Evolutionary conservation across 2,888 invertebrate species (phyloP), one percentile per base, ranked within the genome.

Genomic region (Drosophila mayaguana): DNA sequence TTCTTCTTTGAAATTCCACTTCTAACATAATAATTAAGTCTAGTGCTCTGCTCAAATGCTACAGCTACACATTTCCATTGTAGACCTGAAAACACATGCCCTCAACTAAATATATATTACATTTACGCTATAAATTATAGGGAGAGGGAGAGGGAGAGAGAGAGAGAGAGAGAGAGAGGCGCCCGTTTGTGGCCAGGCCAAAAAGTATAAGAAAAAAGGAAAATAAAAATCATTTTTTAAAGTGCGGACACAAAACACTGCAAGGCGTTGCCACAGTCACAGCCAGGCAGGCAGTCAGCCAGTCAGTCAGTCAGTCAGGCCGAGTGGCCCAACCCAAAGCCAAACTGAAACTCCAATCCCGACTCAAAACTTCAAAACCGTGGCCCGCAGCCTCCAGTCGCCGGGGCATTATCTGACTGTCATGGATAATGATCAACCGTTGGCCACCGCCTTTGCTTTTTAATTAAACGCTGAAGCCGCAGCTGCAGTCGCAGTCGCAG

Each of bases 391-490:
- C 59, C 68, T 68, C 63, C 59, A 55, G 28, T 38, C 60, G 54
- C 54, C 54, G 40, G 62, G 53, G 42, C 53, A 68, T 77, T 75
- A 75, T 78, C 78, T 55, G 72, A 76, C 78, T 74, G 75, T 72
- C 75, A 69, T 72, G 78, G 82, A 83, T 82, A 83, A 83, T 83
- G 82, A 83, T 83, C 86, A 83, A 84, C 82, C 78, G 86, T 73
- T 79, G 82, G 74, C 77, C 78, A 76, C 77, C 80, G 87, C 81
- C 81, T 81, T 75, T 83, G 84, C 81, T 83, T 88, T 88, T 88
- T 88, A 89, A 88, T 88, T 88, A 88, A 88, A 80, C 81, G 76
- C 74, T 68, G 74, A 82, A 83, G 88, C 88, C 88, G 89, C 83
- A 25, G 73, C 50, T 2, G 50, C 18, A 4, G 42, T 2, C 12